phyloP scores from a whole-genome alignment of 2,113 vertebrate genomes.

The Penelope pileata region DNA sequence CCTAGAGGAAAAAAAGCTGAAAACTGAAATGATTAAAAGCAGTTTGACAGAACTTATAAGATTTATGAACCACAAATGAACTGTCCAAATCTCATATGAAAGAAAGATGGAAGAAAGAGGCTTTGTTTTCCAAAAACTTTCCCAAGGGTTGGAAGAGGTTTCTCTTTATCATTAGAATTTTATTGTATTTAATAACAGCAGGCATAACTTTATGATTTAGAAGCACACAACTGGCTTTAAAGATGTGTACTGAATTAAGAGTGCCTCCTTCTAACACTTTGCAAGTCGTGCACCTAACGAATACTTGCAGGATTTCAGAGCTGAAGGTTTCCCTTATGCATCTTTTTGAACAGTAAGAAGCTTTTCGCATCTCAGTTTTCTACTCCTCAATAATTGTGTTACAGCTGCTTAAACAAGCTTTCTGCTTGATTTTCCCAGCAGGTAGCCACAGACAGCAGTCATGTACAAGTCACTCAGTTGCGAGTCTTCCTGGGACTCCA shows the following conservation, averaged over 20 bases:
- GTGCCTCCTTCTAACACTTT: neutral
- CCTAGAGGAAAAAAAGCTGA: neutral
- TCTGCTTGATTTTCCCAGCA: neutral
- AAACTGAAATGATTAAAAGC: neutral
- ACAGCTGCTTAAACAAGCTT: neutral
- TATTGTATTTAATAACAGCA: neutral
- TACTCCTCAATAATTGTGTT: neutral
- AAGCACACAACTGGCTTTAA: neutral
- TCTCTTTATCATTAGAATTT: neutral
- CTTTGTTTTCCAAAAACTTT: neutral
- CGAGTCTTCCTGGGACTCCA: neutral
- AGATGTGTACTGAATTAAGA: neutral
- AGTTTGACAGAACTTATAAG: neutral
- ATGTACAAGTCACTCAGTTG: too few species aligned
- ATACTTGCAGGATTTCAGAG: neutral
- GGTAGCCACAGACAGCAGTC: neutral
- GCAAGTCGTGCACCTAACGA: neutral
- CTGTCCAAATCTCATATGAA: neutral
- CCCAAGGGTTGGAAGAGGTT: neutral
- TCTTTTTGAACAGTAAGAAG: neutral
- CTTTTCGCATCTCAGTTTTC: neutral
- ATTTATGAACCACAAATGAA: neutral
- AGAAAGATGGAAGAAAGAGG: fast-evolving
- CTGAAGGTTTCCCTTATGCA: neutral
- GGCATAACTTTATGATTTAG: neutral